Conservation (phyloP, 2,888 invertebrate species). For the Myopa testacea region DNA sequence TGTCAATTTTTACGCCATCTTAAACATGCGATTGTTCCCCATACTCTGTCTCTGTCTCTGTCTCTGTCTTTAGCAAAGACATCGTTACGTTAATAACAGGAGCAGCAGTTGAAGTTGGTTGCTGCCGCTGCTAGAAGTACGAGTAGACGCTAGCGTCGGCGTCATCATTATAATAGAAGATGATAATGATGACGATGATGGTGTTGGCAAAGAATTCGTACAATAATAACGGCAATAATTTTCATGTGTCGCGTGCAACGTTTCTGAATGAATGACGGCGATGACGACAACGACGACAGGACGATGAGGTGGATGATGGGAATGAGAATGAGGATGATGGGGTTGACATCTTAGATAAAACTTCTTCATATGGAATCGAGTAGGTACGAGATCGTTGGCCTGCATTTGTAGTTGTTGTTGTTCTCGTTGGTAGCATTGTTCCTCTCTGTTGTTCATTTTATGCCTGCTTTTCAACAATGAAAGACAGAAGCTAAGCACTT, state of each 20-base stretch:
- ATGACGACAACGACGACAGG: conserved; percentile 18
- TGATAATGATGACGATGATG: not conserved
- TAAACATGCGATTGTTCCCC: not conserved
- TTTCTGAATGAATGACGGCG: conserved; percentile 15
- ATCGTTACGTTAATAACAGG: conserved; percentile 30
- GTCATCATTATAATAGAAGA: not conserved
- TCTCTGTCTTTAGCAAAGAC: conserved; percentile 1
- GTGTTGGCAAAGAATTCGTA: not conserved
- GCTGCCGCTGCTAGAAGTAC: not conserved
- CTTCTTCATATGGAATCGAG: conserved; percentile 58
- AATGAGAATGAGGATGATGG: not conserved
- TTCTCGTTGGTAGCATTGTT: conserved; percentile 5
- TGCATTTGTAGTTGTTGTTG: conserved; percentile 23
- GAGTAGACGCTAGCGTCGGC: not conserved
- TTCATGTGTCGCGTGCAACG: conserved; percentile 56
- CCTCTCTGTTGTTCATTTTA: conserved; percentile 26
- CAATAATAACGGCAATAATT: conserved; percentile 54
- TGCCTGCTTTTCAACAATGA: conserved; percentile 22
- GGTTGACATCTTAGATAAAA: not conserved
- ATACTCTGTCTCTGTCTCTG: not conserved
- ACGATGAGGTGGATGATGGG: not conserved
- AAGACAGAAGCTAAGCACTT: conserved; percentile 11
- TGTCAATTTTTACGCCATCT: not conserved
- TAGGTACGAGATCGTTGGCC: conserved; percentile 51
- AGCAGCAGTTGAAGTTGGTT: conserved; percentile 11